A percentile compares a stretch with the other conserved stretches of the same genome.
Conservation (phyloP, 1,140 invertebrate genomes). For the Micrasema minimum region DNA sequence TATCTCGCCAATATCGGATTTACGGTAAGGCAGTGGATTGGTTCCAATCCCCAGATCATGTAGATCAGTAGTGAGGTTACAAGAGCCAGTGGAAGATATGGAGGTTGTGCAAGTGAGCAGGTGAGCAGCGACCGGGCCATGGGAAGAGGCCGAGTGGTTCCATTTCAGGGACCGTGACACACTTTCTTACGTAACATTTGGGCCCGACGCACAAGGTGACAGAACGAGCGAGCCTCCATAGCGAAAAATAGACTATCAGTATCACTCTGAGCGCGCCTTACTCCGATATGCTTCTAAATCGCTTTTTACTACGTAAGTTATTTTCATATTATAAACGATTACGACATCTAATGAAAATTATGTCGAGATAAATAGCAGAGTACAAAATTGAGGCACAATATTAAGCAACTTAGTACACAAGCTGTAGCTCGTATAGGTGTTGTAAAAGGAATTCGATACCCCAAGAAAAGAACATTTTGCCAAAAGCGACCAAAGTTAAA, state of each 20-base stretch:
- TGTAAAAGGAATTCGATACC: neutral
- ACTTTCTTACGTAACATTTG: constrained; percentile 53
- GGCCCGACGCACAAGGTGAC: constrained; percentile 27
- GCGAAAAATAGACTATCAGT: neutral
- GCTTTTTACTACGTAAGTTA: constrained; percentile 14
- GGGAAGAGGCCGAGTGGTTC: constrained; percentile 48
- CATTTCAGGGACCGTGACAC: constrained; percentile 51
- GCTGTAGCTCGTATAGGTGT: neutral
- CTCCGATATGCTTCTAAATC: neutral
- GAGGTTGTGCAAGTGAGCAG: constrained; percentile 23
- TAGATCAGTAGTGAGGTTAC: constrained; percentile 21
- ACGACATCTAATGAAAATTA: constrained; percentile 12
- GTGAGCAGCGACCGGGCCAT: constrained; percentile 37
- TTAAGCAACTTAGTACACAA: constrained; percentile 22
- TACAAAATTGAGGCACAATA: constrained; percentile 12
- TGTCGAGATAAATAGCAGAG: neutral
- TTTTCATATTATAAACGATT: neutral
- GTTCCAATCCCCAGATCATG: too few species aligned
- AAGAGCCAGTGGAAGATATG: constrained; percentile 14
- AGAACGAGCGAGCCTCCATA: neutral
- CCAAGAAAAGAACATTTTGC: constrained; percentile 2
- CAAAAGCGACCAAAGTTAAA: neutral
- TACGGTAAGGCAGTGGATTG: too few species aligned
- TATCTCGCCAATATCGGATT: too few species aligned
- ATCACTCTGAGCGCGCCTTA: too few species aligned